Conservation (phyloP, 1,140 invertebrate species). For the Pachyrhynchus sulphureomaculatus region DNA sequence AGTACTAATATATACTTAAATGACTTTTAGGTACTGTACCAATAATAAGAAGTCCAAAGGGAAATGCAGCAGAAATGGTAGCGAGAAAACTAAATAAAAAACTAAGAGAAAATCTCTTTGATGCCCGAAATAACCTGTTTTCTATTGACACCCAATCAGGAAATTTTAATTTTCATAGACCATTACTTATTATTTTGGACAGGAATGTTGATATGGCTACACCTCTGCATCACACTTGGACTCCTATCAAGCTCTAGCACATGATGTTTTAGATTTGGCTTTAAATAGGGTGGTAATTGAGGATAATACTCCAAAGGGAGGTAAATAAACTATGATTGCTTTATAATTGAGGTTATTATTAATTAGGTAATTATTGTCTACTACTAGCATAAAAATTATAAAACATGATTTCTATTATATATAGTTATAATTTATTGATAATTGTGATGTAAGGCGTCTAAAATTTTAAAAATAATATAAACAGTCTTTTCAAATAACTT, state of each 20-base stretch:
- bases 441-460: too few species aligned
- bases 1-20: neutral
- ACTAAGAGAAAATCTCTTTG: constrained; percentile 93
- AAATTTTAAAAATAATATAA: too few species aligned
- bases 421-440: too few species aligned
- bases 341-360: neutral
- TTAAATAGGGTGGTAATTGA: constrained; percentile 86
- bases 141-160: constrained; percentile 79
- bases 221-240: constrained; percentile 98
- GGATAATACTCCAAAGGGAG: constrained; percentile 58
- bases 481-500: too few species aligned
- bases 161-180: constrained; percentile 86
- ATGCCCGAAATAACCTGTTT: constrained; percentile 95
- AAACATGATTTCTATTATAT: too few species aligned
- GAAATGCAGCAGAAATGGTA: constrained; percentile 98
- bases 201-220: constrained; percentile 96
- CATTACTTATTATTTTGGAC: constrained; percentile 90
- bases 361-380: neutral
- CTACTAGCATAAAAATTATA: too few species aligned
- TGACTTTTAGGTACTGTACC: constrained; percentile 78
- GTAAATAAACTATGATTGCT: constrained; percentile 18
- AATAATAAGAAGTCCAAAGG: constrained; percentile 91
- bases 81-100: constrained; percentile 97
- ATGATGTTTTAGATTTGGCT: constrained; percentile 90
- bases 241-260: constrained; percentile 95